Percentiles rank a stretch among this genome's conserved stretches.
phyloP scores from a whole-genome alignment of 2,888 invertebrate species.

The Norana najaformis region DNA sequence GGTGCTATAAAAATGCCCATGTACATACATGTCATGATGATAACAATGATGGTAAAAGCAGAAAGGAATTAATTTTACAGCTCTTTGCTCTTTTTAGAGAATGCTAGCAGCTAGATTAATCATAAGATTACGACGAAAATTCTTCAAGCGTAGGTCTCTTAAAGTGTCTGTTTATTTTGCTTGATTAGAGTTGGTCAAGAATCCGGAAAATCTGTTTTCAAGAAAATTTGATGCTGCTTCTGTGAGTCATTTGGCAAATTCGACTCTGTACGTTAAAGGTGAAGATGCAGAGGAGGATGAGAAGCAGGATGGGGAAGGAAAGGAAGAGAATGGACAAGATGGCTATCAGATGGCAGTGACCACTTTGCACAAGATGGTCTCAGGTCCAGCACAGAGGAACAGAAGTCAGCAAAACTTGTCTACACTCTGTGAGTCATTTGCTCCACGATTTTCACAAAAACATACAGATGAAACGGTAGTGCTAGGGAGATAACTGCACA shows the following conservation, averaged over 20 bases:
- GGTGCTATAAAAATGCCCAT: too few relatives aligned
- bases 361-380: background rate
- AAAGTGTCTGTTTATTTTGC: background rate
- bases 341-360: background rate
- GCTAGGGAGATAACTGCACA: too few relatives aligned
- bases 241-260: background rate
- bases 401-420: background rate
- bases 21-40: too few relatives aligned
- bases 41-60: too few relatives aligned
- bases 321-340: background rate
- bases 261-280: background rate
- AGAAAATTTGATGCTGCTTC: background rate
- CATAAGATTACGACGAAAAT: background rate
- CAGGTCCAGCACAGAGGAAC: background rate
- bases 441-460: background rate
- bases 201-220: background rate
- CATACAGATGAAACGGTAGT: background rate
- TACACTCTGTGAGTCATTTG: background rate
- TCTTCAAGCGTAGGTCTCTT: background rate
- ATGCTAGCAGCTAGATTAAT: background rate
- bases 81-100: background rate
- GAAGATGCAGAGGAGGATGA: background rate
- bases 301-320: background rate
- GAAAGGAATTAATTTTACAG: background rate
- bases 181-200: conserved; percentile 7